These are phyloP conservation scores for Dione juno DNA, from an alignment of 2,888 invertebrate species.

Conservation along the genomic window DNA sequence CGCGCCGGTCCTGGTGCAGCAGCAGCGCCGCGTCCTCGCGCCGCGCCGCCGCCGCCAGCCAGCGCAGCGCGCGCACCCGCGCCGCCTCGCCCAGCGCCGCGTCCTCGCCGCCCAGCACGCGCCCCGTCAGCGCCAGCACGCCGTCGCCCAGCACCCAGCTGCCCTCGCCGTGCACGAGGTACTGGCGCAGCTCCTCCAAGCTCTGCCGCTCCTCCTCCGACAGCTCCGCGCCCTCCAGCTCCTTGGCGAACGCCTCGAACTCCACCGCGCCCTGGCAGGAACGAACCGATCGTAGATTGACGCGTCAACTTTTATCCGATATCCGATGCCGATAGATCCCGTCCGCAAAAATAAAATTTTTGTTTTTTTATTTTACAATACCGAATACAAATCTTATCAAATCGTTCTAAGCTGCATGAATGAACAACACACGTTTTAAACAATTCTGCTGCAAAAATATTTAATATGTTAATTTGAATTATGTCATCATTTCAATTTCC, in stretches of 20 bases:
- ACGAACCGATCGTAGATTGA: too few species aligned
- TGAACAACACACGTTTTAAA: too few species aligned
- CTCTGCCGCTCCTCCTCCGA: conserved; percentile 89
- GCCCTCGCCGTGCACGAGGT: conserved; percentile 94
- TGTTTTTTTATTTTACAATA: too few species aligned
- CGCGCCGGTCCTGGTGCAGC: conserved; percentile 94
- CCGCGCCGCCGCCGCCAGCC: conserved; percentile 89
- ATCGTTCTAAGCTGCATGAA: too few species aligned
- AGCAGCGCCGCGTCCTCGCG: conserved; percentile 95
- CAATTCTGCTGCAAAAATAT: too few species aligned
- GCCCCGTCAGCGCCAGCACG: conserved; percentile 81
- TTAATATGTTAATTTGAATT: too few species aligned
- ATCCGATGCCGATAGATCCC: too few species aligned
- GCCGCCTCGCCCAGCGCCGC: conserved; percentile 78
- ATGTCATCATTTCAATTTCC: too few species aligned
- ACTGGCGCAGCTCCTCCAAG: conserved; percentile 93
- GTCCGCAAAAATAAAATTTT: too few species aligned
- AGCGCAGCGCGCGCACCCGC: conserved; percentile 87
- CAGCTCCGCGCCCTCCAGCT: conserved; percentile 87
- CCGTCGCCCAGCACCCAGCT: conserved; percentile 96
- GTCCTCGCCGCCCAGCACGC: conserved; percentile 84
- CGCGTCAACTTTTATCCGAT: too few species aligned
- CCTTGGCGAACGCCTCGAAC: conserved; percentile 87
- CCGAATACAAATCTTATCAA: too few species aligned
- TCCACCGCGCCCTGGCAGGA: conserved; percentile 86